Percentiles rank a stretch among this genome's conserved stretches.
These are phyloP conservation scores for Semicossyphus pulcher DNA, from an alignment of 2,113 vertebrate species.

Conservation along the genomic window DNA sequence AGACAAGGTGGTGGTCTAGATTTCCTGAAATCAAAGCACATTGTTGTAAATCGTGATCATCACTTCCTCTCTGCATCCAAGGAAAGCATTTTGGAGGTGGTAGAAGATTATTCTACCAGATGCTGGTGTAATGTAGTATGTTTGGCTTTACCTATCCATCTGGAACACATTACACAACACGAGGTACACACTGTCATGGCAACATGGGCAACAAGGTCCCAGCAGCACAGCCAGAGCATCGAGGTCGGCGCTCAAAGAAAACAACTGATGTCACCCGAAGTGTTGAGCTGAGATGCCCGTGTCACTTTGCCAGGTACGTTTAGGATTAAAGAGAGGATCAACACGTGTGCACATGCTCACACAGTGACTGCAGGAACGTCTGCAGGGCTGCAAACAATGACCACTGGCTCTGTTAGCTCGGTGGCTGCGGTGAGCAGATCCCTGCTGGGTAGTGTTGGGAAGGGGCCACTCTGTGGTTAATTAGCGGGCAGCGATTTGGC, in stretches of 20 bases:
- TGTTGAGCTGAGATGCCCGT: constrained; percentile 12
- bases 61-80: constrained; percentile 77
- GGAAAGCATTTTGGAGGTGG: constrained; percentile 77
- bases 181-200: constrained; percentile 64
- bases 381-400: constrained; percentile 3
- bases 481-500: constrained; percentile 76
- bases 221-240: constrained; percentile 28
- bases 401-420: constrained; percentile 11
- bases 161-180: constrained; percentile 72
- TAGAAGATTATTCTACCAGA: constrained; percentile 75
- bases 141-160: constrained; percentile 78
- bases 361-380: constrained; percentile 2
- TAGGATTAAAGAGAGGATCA: constrained; percentile 19
- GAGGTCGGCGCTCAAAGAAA: constrained; percentile 52
- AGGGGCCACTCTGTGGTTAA: constrained; percentile 71
- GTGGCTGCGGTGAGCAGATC: constrained; percentile 29
- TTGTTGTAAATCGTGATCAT: constrained; percentile 79
- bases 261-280: constrained; percentile 56
- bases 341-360: neutral
- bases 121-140: constrained; percentile 64
- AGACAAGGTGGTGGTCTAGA: constrained; percentile 76
- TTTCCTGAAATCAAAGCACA: constrained; percentile 78
- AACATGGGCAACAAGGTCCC: constrained; percentile 55
- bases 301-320: constrained; percentile 19
- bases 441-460: constrained; percentile 64